Conservation (phyloP, 2,888 invertebrate genomes). For the Leptinotarsa juncta region DNA sequence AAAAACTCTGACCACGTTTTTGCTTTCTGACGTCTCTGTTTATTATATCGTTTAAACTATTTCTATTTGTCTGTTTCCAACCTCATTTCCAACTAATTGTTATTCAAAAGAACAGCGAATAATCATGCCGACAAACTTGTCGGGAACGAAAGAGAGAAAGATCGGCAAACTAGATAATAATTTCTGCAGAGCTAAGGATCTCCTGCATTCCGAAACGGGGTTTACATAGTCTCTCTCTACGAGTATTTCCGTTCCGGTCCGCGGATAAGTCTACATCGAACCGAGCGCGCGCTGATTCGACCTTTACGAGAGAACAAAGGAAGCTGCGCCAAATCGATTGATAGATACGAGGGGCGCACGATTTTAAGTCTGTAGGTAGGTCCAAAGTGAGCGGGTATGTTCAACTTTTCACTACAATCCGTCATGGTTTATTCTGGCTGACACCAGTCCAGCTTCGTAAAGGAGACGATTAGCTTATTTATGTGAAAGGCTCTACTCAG, state of each 20-base stretch:
- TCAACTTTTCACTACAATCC: too few species aligned
- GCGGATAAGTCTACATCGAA: conserved; percentile 24
- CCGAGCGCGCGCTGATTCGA: conserved; percentile 33
- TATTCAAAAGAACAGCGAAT: conserved; percentile 2
- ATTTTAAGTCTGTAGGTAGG: background rate
- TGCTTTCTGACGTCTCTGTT: too few species aligned
- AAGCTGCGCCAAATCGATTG: conserved; percentile 37
- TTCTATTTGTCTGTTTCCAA: background rate
- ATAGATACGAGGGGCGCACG: background rate
- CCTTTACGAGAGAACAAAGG: conserved; percentile 41
- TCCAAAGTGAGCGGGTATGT: background rate
- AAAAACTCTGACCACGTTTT: too few species aligned
- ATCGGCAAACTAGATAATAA: conserved; percentile 26
- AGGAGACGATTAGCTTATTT: too few species aligned
- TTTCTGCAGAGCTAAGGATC: conserved; percentile 11
- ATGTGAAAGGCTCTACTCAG: too few species aligned
- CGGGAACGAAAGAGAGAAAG: conserved; percentile 4
- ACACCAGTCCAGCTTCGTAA: too few species aligned
- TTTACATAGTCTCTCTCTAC: conserved; percentile 32
- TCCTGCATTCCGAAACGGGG: conserved; percentile 20
- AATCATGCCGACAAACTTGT: conserved; percentile 9
- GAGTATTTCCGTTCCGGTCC: conserved; percentile 30
- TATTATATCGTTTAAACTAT: background rate
- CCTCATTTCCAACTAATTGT: background rate
- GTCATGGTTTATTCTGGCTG: too few species aligned